Evolutionary conservation across 2,888 invertebrate species (phyloP).

Genomic region (Tricholauxania praeusta): DNA sequence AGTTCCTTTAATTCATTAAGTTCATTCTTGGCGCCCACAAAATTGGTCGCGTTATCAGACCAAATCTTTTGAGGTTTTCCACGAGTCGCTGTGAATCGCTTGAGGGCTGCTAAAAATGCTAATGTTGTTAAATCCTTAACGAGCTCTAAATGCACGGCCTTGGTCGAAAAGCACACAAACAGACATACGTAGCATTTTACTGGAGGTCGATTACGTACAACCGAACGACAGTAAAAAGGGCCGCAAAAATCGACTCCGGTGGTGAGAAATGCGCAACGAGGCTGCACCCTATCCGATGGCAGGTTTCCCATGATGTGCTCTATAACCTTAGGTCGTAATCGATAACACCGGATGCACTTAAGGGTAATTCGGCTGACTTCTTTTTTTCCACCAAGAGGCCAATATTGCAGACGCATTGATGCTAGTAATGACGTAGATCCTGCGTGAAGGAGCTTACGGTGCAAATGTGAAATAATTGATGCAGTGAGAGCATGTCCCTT

Average conservation of each 20-base stretch:
- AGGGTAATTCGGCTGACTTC: not conserved
- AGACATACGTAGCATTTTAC: constrained; percentile 40
- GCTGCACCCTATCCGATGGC: constrained; percentile 5
- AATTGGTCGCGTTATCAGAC: too few species aligned
- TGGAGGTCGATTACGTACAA: constrained; percentile 35
- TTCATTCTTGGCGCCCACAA: too few species aligned
- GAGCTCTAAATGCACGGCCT: constrained; percentile 38
- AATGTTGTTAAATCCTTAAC: constrained; percentile 34
- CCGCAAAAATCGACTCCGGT: constrained; percentile 43
- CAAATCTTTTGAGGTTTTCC: too few species aligned
- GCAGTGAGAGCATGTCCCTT: too few species aligned
- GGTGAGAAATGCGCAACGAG: constrained; percentile 27
- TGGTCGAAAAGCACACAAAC: constrained; percentile 40
- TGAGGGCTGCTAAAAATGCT: constrained; percentile 23
- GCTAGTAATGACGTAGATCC: constrained; percentile 2
- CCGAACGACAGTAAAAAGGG: constrained; percentile 40
- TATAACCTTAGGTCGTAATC: not conserved
- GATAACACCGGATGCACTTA: not conserved
- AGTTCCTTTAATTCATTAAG: too few species aligned
- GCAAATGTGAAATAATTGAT: too few species aligned
- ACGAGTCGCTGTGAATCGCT: too few species aligned
- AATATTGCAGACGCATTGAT: constrained; percentile 3
- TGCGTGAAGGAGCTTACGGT: too few species aligned
- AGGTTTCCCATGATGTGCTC: constrained; percentile 14
- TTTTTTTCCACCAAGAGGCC: constrained; percentile 17